These are phyloP conservation scores for Xiphydria camelus DNA, from an alignment of 2,888 invertebrate genomes.

Conservation along the genomic window DNA sequence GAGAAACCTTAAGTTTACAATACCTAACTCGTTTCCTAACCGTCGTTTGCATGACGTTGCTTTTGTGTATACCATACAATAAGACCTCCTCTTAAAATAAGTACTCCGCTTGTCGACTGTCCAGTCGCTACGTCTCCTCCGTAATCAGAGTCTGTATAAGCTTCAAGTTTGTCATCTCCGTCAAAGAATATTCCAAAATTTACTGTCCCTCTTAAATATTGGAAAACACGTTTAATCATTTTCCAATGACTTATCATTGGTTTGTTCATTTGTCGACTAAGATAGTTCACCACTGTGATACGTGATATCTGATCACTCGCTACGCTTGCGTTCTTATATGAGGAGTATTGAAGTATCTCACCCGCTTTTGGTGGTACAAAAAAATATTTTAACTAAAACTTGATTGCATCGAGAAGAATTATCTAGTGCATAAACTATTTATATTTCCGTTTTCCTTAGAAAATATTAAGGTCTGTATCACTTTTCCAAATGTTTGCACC, in stretches of 20 bases:
- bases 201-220: neutral
- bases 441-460: too few relatives aligned
- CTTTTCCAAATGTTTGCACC: too few relatives aligned
- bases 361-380: too few relatives aligned
- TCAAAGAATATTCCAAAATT: neutral
- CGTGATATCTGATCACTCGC: too few relatives aligned
- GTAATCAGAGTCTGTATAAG: constrained; percentile 14
- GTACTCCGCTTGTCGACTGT: constrained; percentile 35
- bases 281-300: constrained; percentile 36
- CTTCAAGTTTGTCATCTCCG: neutral
- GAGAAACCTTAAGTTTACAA: too few relatives aligned
- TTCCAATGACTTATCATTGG: constrained; percentile 2
- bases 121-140: constrained; percentile 23
- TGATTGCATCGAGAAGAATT: too few relatives aligned
- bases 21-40: constrained; percentile 26
- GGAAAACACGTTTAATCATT: neutral
- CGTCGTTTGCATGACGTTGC: constrained; percentile 26
- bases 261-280: constrained; percentile 27
- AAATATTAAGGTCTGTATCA: too few relatives aligned
- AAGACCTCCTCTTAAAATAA: constrained; percentile 33
- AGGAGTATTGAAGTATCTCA: too few relatives aligned
- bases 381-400: too few relatives aligned
- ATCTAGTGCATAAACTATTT: too few relatives aligned
- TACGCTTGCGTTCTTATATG: too few relatives aligned
- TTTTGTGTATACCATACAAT: constrained; percentile 33